Evolutionary conservation across 1,140 invertebrate genomes (phyloP).

Genomic region (Drosophila eugracilis): DNA sequence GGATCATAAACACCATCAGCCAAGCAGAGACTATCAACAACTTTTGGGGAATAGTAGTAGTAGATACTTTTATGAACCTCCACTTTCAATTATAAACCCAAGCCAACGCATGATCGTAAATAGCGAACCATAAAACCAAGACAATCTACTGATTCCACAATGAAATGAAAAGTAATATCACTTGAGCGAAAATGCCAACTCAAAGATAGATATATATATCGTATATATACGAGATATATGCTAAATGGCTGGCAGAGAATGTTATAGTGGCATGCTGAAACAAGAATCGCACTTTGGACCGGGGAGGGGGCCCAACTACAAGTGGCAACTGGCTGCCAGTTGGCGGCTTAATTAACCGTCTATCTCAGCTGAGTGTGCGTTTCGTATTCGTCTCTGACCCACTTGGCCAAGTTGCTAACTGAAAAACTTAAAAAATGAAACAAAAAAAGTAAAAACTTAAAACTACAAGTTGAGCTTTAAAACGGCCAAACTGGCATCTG

Average conservation of each 20-base stretch:
- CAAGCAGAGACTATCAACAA: background rate
- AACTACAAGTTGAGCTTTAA: constrained; percentile 2
- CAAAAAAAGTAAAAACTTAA: background rate
- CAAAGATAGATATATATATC: background rate
- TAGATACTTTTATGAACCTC: background rate
- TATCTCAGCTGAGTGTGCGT: constrained; percentile 21
- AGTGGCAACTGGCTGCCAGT: constrained; percentile 11
- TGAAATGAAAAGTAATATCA: constrained; percentile 6
- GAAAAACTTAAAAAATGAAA: no score
- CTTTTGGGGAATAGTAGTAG: background rate
- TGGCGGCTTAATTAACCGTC: constrained; percentile 37
- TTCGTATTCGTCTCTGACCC: constrained; percentile 43
- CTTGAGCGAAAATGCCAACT: background rate
- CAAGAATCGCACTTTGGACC: constrained; percentile 31
- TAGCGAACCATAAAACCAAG: background rate
- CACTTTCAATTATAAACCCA: background rate
- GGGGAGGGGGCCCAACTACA: constrained; percentile 14
- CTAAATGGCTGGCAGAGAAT: constrained; percentile 4
- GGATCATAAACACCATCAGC: background rate
- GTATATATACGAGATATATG: no score
- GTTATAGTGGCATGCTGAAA: constrained; percentile 7
- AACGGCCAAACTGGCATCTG: constrained; percentile 3
- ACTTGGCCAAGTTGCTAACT: constrained; percentile 32
- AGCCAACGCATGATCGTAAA: constrained; percentile 8
- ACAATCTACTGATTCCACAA: background rate